phyloP scores from a whole-genome alignment of 2,888 invertebrate genomes.

The Aleiodes leptofemur region DNA sequence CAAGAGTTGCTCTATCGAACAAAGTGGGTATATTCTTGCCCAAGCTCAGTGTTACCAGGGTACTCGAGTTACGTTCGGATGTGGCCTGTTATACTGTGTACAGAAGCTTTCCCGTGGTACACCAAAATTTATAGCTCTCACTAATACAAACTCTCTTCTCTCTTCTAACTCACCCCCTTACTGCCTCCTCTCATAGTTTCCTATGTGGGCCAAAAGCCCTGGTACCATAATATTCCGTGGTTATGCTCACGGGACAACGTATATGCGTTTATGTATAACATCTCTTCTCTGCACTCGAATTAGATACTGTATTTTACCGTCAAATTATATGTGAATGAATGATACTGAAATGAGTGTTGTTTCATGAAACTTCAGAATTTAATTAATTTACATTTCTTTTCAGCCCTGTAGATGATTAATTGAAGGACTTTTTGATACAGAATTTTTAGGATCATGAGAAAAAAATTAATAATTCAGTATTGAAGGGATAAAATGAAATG shows the following conservation, averaged over 20 bases:
- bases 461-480: no score
- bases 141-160: constrained; percentile 44
- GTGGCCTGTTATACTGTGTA: constrained; percentile 32
- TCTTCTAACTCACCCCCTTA: background rate
- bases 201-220: constrained; percentile 15
- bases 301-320: constrained; percentile 7
- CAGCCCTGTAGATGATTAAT: no score
- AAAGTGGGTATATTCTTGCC: background rate
- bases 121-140: constrained; percentile 46
- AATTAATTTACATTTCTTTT: no score
- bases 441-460: no score
- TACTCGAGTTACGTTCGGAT: constrained; percentile 30
- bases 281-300: constrained; percentile 17
- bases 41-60: constrained; percentile 9
- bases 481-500: no score
- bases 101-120: constrained; percentile 32
- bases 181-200: background rate
- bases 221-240: constrained; percentile 42
- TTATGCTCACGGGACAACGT: constrained; percentile 41
- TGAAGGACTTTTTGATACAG: no score
- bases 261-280: constrained; percentile 30
- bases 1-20: constrained; percentile 9
- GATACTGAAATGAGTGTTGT: no score
- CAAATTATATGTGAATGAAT: constrained; percentile 10
- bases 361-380: no score